Evolutionary conservation across 2,888 invertebrate species (phyloP).

Genomic region (Perithous albicinctus): DNA sequence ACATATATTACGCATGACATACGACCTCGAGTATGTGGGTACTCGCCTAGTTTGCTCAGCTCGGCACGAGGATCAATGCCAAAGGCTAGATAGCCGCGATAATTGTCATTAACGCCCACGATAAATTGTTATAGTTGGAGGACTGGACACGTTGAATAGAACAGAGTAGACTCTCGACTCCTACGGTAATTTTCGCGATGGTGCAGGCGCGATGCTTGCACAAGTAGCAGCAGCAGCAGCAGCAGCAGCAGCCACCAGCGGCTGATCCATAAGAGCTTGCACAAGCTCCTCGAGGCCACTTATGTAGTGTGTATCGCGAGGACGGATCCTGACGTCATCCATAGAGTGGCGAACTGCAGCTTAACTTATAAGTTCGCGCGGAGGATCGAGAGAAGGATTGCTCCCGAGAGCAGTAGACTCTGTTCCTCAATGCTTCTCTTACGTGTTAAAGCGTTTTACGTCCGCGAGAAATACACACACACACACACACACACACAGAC

Average conservation of each 20-base stretch:
- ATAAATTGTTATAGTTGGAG: slow-evolving; percentile 76
- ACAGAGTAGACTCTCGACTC: slow-evolving; percentile 61
- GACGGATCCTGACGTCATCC: slow-evolving; percentile 75
- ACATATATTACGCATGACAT: slow-evolving; percentile 36
- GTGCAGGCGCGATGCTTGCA: slow-evolving; percentile 57
- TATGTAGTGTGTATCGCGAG: slow-evolving; percentile 34
- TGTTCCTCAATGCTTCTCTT: slow-evolving; percentile 21
- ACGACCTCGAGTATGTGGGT: slow-evolving; percentile 64
- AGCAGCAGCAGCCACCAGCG: slow-evolving; percentile 8
- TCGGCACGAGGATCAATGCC: slow-evolving; percentile 81
- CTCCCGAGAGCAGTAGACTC: slow-evolving; percentile 17
- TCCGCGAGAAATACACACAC: slow-evolving; percentile 49
- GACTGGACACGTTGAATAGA: slow-evolving; percentile 32
- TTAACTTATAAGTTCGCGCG: no score
- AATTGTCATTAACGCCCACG: slow-evolving; percentile 82
- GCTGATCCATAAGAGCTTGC: slow-evolving; percentile 59
- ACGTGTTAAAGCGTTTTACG: slow-evolving; percentile 38
- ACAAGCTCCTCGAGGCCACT: slow-evolving; percentile 66
- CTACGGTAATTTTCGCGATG: slow-evolving; percentile 73
- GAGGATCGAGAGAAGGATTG: slow-evolving; percentile 1
- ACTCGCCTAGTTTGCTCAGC: slow-evolving; percentile 52
- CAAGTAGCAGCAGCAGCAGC: no score
- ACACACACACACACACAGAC: slow-evolving; percentile 47
- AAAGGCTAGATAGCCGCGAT: slow-evolving; percentile 73
- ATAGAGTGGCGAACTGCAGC: slow-evolving; percentile 56